Evolutionary conservation across 2,113 vertebrate genomes (phyloP).

Genomic region (Cacatua alba): DNA sequence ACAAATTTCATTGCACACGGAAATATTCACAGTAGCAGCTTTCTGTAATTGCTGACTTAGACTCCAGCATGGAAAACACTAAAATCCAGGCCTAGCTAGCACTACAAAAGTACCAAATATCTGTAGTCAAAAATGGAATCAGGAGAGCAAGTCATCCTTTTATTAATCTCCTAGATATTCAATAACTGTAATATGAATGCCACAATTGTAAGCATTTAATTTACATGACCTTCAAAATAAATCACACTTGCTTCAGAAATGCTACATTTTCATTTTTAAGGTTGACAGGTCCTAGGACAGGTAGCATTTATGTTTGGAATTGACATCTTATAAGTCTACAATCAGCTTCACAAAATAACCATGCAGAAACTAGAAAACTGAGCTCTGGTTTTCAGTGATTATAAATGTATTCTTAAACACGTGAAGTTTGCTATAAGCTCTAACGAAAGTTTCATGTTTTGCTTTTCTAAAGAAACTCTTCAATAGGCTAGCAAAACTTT

Average conservation of each 20-base stretch:
- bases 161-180: background rate
- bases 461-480: background rate
- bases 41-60: background rate
- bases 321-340: background rate
- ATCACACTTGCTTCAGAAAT: background rate
- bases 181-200: background rate
- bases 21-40: background rate
- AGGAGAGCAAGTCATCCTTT: background rate
- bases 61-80: background rate
- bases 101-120: fast-evolving
- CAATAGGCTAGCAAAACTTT: background rate
- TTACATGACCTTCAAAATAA: background rate
- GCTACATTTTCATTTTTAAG: background rate
- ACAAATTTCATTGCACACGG: background rate
- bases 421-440: background rate
- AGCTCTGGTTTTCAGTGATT: background rate
- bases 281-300: background rate
- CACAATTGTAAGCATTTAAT: background rate
- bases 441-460: background rate
- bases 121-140: background rate
- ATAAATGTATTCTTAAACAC: background rate
- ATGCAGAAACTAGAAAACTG: background rate
- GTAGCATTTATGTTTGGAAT: background rate
- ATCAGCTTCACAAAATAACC: background rate
- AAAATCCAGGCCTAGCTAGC: background rate